Base-by-base conservation (phyloP, 2,888 invertebrate species). In the Lithophane semibrunnea region DNA sequence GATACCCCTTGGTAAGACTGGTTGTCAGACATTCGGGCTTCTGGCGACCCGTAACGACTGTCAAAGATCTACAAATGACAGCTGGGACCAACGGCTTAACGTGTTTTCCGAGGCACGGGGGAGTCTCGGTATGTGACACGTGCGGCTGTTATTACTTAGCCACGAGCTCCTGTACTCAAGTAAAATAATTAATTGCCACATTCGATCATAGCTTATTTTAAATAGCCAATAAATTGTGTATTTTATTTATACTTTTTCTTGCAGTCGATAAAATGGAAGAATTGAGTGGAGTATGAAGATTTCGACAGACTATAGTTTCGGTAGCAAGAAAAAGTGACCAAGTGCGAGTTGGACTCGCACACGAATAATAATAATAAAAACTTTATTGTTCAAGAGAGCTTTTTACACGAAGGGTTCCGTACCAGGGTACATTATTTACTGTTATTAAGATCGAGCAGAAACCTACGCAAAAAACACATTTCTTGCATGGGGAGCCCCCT, bases 201-300 rank as follows among this genome's bases (percentile, higher is more conserved):
- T n/a, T 12, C n/a, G 56, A 12, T 56, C 56, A 56, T 58, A 60
- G 24, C 58, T 12, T 60, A 8, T 16, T 29, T 58, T 8, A 24
- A 24, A 58, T 29, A 3, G 29, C 29, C 37, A 18, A 37, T 60
- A 60, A 61, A 61, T 61, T 61, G 3, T 61, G 29, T 29, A 29
- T 37, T 61, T 61, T 29, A 60, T 61, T 37, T 29, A 60, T 60
- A 18, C 1, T 61, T 61, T 61, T 16, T 37, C 37, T 61, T 92
- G 69, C 94, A 97, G 97, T 92, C 95, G 2, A 95, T 96, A 70
- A 97, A 97, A 90, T 97, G 97, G 97, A 97, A 97, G 89, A 97
- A 97, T 85, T 97, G 85, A 89, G 70, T 13, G 21, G 37, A 61
- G 18, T 18, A 61, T 61, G 9, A 61, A 29, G 29, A 61, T 37